Evolutionary conservation across 2,888 invertebrate species (phyloP).

Genomic region (Callyntrura guangdongensis): DNA sequence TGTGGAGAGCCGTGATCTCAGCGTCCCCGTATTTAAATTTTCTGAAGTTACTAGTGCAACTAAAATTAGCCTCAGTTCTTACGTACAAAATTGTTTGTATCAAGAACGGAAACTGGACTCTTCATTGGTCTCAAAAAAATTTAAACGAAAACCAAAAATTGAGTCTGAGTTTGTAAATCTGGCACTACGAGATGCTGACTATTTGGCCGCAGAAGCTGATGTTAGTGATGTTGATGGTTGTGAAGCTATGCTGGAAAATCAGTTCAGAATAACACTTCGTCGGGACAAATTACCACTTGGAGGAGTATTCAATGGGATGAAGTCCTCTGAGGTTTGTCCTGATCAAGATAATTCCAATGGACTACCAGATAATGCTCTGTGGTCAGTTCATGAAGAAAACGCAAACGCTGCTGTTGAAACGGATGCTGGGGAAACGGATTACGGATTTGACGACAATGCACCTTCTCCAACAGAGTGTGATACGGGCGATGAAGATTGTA

Average conservation of each 20-base stretch:
- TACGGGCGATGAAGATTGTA: slow-evolving; percentile 70
- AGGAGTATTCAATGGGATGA: not conserved
- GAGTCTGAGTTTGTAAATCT: slow-evolving; percentile 27
- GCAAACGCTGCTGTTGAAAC: slow-evolving; percentile 72
- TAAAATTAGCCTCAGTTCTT: slow-evolving; percentile 83
- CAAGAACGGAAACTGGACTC: slow-evolving; percentile 71
- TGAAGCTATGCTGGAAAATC: slow-evolving; percentile 57
- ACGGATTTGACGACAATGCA: slow-evolving; percentile 69
- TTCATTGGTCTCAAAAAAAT: slow-evolving; percentile 69
- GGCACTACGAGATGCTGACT: slow-evolving; percentile 85
- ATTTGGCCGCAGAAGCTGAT: slow-evolving; percentile 85
- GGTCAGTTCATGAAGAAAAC: slow-evolving; percentile 73
- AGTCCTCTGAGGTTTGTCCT: slow-evolving; percentile 26
- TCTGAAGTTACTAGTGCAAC: slow-evolving; percentile 84
- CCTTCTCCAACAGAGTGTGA: slow-evolving; percentile 72
- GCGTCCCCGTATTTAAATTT: slow-evolving; percentile 82
- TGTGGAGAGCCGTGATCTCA: slow-evolving; percentile 78
- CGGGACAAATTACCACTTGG: slow-evolving; percentile 41
- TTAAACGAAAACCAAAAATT: slow-evolving; percentile 78
- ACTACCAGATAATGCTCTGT: slow-evolving; percentile 46
- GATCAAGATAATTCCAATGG: slow-evolving; percentile 72
- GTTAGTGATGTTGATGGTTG: slow-evolving; percentile 81
- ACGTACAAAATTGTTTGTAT: slow-evolving; percentile 81
- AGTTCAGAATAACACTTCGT: slow-evolving; percentile 67
- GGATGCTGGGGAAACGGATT: slow-evolving; percentile 68